A percentile compares a stretch with the other conserved stretches of the same genome.
phyloP scores from a whole-genome alignment of 2,888 invertebrate species.

The Plemyria rubiginata region DNA sequence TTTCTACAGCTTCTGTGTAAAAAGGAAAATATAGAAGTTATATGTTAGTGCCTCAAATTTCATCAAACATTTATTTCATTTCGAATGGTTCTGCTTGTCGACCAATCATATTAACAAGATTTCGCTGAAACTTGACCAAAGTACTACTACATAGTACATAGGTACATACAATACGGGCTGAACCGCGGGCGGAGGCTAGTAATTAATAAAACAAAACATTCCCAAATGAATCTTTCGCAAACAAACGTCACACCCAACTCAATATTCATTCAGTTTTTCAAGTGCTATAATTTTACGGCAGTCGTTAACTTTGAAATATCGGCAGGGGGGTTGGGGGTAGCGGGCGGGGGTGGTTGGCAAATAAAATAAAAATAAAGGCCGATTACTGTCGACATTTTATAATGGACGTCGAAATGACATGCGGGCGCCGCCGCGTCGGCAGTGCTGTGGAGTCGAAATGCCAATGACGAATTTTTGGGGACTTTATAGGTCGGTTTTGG shows the following conservation, averaged over 20 bases:
- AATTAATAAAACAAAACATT: constrained; percentile 6
- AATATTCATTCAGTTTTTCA: constrained; percentile 71
- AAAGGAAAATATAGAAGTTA: not conserved
- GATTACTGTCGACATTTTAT: constrained; percentile 83
- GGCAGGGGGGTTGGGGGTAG: constrained; percentile 51
- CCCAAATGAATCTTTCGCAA: constrained; percentile 37
- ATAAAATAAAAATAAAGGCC: constrained; percentile 84
- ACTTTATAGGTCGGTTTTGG: constrained; percentile 21
- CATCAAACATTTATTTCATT: too few relatives aligned
- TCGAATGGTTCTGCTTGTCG: too few relatives aligned
- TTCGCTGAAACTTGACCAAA: too few relatives aligned
- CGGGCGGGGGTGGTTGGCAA: constrained; percentile 65
- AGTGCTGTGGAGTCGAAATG: constrained; percentile 43
- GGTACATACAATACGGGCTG: too few relatives aligned
- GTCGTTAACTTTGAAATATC: constrained; percentile 85
- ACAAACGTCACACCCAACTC: constrained; percentile 56
- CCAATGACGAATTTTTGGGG: constrained; percentile 39
- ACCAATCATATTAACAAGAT: too few relatives aligned
- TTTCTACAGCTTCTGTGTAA: too few relatives aligned
- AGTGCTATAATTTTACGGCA: constrained; percentile 80
- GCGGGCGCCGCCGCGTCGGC: constrained; percentile 76
- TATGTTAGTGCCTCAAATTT: too few relatives aligned
- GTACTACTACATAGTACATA: too few relatives aligned
- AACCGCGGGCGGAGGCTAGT: not conserved
- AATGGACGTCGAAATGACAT: constrained; percentile 82